Evolutionary conservation across 2,113 vertebrate species (phyloP).

Genomic region (Chionodraco myersi): DNA sequence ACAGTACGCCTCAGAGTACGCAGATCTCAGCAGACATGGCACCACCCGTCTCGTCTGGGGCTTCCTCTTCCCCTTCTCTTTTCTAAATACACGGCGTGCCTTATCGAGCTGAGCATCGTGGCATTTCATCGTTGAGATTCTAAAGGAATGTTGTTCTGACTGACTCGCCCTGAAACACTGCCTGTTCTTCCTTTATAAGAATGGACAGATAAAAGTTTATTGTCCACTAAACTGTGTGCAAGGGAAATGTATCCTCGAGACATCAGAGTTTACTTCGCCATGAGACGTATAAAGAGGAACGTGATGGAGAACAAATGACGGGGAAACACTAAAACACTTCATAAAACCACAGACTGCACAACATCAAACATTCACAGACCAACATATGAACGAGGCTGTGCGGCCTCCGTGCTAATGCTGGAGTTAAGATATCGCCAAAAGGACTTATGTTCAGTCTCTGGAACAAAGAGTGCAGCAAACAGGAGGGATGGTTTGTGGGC

Average conservation of each 20-base stretch:
- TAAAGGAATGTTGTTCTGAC: no score
- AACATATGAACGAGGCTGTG: no score
- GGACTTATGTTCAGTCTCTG: not conserved
- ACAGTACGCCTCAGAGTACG: not conserved
- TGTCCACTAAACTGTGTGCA: not conserved
- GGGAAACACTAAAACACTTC: not conserved
- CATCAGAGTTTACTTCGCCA: not conserved
- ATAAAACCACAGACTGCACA: no score
- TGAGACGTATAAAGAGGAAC: not conserved
- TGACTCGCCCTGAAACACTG: not conserved
- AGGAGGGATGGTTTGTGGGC: not conserved
- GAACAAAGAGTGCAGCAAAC: not conserved
- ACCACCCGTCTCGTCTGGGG: not conserved
- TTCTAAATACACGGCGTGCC: not conserved
- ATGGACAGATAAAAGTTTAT: not conserved
- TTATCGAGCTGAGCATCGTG: not conserved
- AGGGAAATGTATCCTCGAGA: not conserved
- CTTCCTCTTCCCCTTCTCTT: not conserved
- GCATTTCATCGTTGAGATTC: not conserved
- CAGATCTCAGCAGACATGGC: not conserved
- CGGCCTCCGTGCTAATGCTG: no score
- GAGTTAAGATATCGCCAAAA: not conserved
- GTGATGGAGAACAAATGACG: not conserved
- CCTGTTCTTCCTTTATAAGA: not conserved
- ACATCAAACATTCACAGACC: no score